Conservation (phyloP, 2,888 invertebrate genomes). For the Eristalis arbustorum region DNA sequence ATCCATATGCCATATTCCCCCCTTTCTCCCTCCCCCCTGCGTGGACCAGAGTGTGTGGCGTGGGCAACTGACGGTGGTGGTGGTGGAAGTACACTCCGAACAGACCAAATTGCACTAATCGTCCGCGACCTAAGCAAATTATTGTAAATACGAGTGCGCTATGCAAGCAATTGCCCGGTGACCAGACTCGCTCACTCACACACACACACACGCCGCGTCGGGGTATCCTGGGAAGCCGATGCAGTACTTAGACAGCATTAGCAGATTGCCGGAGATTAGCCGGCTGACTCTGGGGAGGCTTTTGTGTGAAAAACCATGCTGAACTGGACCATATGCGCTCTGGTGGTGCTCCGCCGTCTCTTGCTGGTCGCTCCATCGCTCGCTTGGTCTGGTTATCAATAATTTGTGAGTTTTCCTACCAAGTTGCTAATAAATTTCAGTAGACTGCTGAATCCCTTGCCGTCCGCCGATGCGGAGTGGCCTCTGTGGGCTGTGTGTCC, state of each 20-base stretch:
- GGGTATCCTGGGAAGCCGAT: slow-evolving; percentile 58
- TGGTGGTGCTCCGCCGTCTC: neutral
- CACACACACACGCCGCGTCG: neutral
- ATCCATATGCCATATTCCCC: slow-evolving; percentile 50
- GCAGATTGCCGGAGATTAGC: slow-evolving; percentile 66
- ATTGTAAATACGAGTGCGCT: slow-evolving; percentile 59
- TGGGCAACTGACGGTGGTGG: neutral
- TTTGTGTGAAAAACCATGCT: slow-evolving; percentile 49
- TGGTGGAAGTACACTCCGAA: slow-evolving; percentile 35
- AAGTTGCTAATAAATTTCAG: slow-evolving; percentile 64
- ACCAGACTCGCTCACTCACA: slow-evolving; percentile 26
- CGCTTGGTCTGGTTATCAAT: slow-evolving; percentile 67
- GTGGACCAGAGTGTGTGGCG: slow-evolving; percentile 22
- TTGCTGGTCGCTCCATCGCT: neutral
- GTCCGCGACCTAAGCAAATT: slow-evolving; percentile 70
- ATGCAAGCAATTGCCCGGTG: slow-evolving; percentile 50
- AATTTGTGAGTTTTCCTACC: slow-evolving; percentile 71
- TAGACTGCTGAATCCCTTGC: neutral
- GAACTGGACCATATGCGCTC: slow-evolving; percentile 49
- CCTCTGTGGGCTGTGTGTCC: neutral
- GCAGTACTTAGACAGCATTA: slow-evolving; percentile 63
- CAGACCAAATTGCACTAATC: slow-evolving; percentile 69
- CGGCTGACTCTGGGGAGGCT: slow-evolving; percentile 5
- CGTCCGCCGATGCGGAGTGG: neutral
- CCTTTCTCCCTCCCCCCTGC: neutral